These are phyloP conservation scores for Hassar affinis DNA, from an alignment of 2,113 vertebrate species.

Conservation along the genomic window DNA sequence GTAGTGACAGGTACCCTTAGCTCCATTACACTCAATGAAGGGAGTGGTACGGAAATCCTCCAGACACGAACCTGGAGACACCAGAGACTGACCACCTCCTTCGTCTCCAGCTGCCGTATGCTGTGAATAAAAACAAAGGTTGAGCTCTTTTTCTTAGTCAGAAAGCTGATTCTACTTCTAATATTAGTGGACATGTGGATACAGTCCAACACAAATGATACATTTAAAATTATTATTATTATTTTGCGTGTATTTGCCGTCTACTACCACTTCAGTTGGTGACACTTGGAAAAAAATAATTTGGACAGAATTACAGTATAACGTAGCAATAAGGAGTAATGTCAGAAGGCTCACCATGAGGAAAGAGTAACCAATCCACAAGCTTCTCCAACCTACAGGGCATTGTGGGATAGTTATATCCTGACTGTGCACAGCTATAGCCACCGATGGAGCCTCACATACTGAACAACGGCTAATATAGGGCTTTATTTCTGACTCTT, in stretches of 20 bases:
- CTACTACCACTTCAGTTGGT: not conserved
- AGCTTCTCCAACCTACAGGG: constrained; percentile 89
- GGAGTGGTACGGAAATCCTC: constrained; percentile 96
- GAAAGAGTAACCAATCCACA: constrained; percentile 99
- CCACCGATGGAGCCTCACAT: constrained; percentile 92
- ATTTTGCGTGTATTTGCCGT: not conserved
- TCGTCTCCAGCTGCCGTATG: constrained; percentile 93
- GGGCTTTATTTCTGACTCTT: constrained; percentile 83
- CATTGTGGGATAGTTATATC: constrained; percentile 91
- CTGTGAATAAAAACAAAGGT: constrained; percentile 64
- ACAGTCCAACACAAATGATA: not conserved
- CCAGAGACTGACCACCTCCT: constrained; percentile 92
- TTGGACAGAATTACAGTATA: not conserved
- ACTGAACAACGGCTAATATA: constrained; percentile 98
- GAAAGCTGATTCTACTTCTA: not conserved
- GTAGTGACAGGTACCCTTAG: constrained; percentile 93
- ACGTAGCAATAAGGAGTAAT: not conserved
- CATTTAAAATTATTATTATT: not conserved
- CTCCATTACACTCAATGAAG: constrained; percentile 95
- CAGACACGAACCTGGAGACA: constrained; percentile 93
- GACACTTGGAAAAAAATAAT: not conserved
- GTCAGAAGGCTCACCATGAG: constrained; percentile 81
- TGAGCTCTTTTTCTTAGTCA: not conserved
- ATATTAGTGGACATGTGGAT: not conserved
- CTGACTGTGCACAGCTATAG: constrained; percentile 94